Conservation (phyloP, 1,140 invertebrate genomes). For the Rhyacophila brunnea region DNA sequence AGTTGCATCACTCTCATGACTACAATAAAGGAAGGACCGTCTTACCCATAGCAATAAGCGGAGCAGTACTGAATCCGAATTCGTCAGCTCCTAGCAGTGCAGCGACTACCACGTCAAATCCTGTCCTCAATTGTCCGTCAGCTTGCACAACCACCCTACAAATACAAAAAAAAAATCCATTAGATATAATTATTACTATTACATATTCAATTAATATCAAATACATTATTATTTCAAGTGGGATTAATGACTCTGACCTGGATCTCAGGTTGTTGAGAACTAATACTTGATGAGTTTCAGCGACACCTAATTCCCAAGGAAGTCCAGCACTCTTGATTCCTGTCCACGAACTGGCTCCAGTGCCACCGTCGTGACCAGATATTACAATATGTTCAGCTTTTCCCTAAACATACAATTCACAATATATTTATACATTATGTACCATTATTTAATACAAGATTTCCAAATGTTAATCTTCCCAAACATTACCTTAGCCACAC, state of each 20-base stretch:
- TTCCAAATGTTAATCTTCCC: too few species aligned
- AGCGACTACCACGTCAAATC: slow-evolving; percentile 96
- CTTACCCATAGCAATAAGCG: slow-evolving; percentile 86
- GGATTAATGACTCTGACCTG: slow-evolving; percentile 52
- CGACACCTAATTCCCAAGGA: slow-evolving; percentile 96
- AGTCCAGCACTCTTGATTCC: slow-evolving; percentile 93
- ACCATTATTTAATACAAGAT: too few species aligned
- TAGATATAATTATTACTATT: too few species aligned
- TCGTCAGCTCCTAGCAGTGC: slow-evolving; percentile 96
- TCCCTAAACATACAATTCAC: slow-evolving; percentile 58
- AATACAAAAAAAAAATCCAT: too few species aligned
- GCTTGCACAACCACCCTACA: slow-evolving; percentile 88
- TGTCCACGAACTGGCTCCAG: slow-evolving; percentile 97
- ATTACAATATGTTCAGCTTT: slow-evolving; percentile 99
- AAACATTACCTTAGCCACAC: slow-evolving; percentile 86
- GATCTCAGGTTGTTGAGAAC: slow-evolving; percentile 95
- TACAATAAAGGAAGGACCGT: too few species aligned
- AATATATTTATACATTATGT: slow-evolving; percentile 11
- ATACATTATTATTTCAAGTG: not conserved
- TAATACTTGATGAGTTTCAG: slow-evolving; percentile 96
- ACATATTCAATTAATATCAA: not conserved
- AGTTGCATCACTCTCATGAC: too few species aligned
- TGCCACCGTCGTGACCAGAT: slow-evolving; percentile 97
- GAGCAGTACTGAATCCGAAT: slow-evolving; percentile 98
- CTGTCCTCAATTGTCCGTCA: slow-evolving; percentile 90